Percentiles rank a stretch among this genome's conserved stretches.
These are phyloP conservation scores for Pissodes strobi DNA, from an alignment of 1,140 invertebrate genomes.

Conservation along the genomic window DNA sequence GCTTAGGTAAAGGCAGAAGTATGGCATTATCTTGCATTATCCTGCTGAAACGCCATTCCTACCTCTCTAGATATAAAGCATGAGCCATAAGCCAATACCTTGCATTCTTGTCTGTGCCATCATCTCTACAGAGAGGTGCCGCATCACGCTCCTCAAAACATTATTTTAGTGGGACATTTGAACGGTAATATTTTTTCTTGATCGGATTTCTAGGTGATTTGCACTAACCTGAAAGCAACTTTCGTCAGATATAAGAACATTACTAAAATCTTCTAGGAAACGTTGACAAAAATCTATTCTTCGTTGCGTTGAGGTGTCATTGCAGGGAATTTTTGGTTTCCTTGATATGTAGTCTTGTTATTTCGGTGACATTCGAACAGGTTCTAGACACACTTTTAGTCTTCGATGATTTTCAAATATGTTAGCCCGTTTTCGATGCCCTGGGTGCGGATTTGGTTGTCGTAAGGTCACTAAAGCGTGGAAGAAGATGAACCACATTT, in stretches of 20 bases:
- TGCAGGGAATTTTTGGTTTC: background rate
- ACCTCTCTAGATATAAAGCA: too few species aligned
- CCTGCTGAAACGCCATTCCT: conserved; percentile 8
- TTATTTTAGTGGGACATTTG: too few species aligned
- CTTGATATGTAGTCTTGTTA: background rate
- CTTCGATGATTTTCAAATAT: conserved; percentile 1
- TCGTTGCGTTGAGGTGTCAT: conserved; percentile 2
- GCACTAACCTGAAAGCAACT: too few species aligned
- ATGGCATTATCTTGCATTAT: conserved; percentile 21
- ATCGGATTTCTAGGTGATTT: too few species aligned
- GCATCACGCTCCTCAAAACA: background rate
- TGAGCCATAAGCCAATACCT: too few species aligned
- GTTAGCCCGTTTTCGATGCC: background rate
- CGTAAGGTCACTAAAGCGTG: too few species aligned
- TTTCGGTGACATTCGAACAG: background rate
- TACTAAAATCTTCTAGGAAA: too few species aligned
- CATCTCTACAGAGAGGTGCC: background rate
- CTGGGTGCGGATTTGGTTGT: background rate
- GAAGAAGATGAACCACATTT: too few species aligned
- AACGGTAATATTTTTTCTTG: too few species aligned
- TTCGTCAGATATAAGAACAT: too few species aligned
- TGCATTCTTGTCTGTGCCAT: background rate
- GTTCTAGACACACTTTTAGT: background rate
- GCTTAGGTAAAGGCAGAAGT: background rate
- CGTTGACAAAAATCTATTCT: background rate